Percentiles rank a stretch among this genome's conserved stretches.
Evolutionary conservation across 2,888 invertebrate species (phyloP).

Genomic region (Prenolepis imparis): DNA sequence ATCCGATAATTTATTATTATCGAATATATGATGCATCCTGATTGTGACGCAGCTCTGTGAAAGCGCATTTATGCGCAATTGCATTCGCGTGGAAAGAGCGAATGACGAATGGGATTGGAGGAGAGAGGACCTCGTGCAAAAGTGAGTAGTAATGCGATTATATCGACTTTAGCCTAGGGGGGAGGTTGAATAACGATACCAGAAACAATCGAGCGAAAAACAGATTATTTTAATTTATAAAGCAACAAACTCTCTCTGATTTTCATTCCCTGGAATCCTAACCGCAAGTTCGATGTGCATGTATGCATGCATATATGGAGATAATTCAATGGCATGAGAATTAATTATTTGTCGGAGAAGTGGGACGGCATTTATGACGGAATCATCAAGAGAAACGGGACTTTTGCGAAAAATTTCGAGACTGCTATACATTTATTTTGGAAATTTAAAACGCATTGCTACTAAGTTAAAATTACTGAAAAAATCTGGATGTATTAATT

Average conservation of each 20-base stretch:
- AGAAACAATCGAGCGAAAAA: slow-evolving; percentile 69
- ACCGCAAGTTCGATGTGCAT: slow-evolving; percentile 71
- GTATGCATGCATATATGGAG: slow-evolving; percentile 61
- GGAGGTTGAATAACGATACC: slow-evolving; percentile 32
- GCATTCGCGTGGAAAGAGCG: slow-evolving; percentile 17
- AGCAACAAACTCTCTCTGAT: slow-evolving; percentile 77
- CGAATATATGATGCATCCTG: background rate
- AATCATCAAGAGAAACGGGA: background rate
- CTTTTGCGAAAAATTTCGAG: background rate
- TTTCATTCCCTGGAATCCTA: slow-evolving; percentile 65
- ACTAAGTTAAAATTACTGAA: background rate
- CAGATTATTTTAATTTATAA: slow-evolving; percentile 81
- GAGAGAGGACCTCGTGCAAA: slow-evolving; percentile 46
- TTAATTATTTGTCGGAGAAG: background rate
- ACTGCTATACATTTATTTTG: slow-evolving; percentile 13
- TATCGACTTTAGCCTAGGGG: slow-evolving; percentile 65
- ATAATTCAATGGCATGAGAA: slow-evolving; percentile 39
- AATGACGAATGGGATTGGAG: background rate
- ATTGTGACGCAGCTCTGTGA: slow-evolving; percentile 26
- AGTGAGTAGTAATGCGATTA: slow-evolving; percentile 76
- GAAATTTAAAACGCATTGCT: background rate
- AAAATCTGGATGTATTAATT: slow-evolving; percentile 29
- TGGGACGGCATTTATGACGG: background rate
- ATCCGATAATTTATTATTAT: slow-evolving; percentile 62
- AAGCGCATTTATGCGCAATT: slow-evolving; percentile 40